Evolutionary conservation across 2,888 invertebrate species (phyloP).

Genomic region (Lepidonotus clava): DNA sequence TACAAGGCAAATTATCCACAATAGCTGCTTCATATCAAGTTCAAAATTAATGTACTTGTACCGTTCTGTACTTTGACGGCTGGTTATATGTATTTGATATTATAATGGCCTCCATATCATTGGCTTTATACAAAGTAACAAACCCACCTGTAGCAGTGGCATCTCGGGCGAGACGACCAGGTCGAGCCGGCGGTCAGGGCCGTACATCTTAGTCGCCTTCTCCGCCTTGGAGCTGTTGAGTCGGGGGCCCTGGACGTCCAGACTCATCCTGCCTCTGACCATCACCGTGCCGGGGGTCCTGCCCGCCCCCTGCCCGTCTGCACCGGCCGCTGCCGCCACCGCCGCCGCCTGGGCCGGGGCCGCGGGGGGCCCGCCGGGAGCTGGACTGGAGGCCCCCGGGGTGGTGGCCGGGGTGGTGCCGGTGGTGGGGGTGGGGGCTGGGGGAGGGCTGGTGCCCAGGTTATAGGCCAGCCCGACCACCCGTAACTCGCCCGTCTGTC

Average conservation of each 20-base stretch:
- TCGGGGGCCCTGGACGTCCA: constrained; percentile 83
- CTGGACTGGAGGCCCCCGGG: neutral
- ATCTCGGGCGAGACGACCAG: constrained; percentile 89
- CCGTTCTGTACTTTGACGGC: too few relatives aligned
- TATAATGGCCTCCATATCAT: too few relatives aligned
- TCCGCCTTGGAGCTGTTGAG: constrained; percentile 83
- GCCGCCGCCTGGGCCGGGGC: neutral
- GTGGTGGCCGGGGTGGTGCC: constrained; percentile 39
- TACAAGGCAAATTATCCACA: too few relatives aligned
- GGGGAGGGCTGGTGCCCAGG: constrained; percentile 76
- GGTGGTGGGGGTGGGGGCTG: constrained; percentile 38
- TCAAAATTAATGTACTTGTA: too few relatives aligned
- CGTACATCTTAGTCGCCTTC: constrained; percentile 82
- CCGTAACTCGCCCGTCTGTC: constrained; percentile 87
- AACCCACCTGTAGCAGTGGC: constrained; percentile 89
- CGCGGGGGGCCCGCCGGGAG: neutral
- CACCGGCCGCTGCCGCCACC: neutral
- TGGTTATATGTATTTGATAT: too few relatives aligned
- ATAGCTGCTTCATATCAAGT: too few relatives aligned
- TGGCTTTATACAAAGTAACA: too few relatives aligned
- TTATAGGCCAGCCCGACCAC: constrained; percentile 88
- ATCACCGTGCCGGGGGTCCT: constrained; percentile 61
- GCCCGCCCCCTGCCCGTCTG: neutral
- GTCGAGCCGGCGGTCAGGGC: constrained; percentile 86
- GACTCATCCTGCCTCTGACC: constrained; percentile 79